Evolutionary conservation across 2,888 invertebrate genomes (phyloP), one percentile per base, ranked within the genome.

Genomic region (Steinernema scapterisci): DNA sequence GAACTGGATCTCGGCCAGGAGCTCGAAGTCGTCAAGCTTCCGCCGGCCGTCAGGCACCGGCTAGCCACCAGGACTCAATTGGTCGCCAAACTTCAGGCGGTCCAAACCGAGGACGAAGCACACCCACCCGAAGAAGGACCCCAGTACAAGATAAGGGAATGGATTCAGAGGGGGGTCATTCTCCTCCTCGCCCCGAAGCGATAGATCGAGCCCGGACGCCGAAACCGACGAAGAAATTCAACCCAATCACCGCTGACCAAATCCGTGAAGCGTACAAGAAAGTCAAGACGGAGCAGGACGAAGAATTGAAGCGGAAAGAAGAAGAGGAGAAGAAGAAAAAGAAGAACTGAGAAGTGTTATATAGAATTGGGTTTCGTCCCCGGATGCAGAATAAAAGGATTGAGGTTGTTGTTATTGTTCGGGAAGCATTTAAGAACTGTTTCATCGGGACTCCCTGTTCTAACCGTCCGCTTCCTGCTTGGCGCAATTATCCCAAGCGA

Each of bases 211-310:
- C 25, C 6, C 6, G 19, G 54, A 54, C 21, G 1, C 54, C 54
- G 54, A 54, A 54, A 23, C 54, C 63, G 63, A 9, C 63, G 31
- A 6, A 21, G 16, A 63, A 63, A 13, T 48, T 48, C 13, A 63
- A 27, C 38, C 63, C 21, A 16, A 13, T 63, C 11, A 63, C 63
- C 1, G 31, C 63, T 6, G 31, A 63, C 5, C 63, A 63, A 25
- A 38, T 63, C 25, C 63, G 63, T 1, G 63, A 63, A 27, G 63
- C 63, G 31, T 63, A 63, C 38, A 9, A 19, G 31, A 63, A 63
- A n/a, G 38, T 63, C 21, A 23, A 21, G 7, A 23, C 19, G 1
- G 21, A 52, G 21, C 19, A 52, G 52, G 52, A 52, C 21, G 23
- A 52, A 23, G 52, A 52, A 5, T 11, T 19, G 63, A 63, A 63